Evolutionary conservation across 2,113 vertebrate species (phyloP), one percentile per base, ranked within the genome.

Genomic region (Accipiter virgatus): DNA sequence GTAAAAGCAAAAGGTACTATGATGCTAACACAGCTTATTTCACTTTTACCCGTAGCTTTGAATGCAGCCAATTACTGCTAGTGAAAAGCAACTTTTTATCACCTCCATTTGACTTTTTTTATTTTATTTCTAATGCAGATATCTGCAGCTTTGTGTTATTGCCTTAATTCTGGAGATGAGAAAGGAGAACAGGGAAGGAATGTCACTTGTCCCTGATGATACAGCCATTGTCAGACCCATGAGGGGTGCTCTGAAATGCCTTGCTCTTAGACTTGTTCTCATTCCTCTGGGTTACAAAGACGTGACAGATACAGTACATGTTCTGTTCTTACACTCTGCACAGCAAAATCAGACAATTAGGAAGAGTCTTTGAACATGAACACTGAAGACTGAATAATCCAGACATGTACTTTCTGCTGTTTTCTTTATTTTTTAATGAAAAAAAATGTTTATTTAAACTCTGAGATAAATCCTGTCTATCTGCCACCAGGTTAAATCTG

Each of bases 271-370:
- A 50, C 91, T 88, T 82, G 84, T 89, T 96, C 93, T 95, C 91
- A 73, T 95, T 96, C 81, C 93, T 91, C 73, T 85, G 66, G 73
- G 62, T 92, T 95, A 95, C 83, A 94, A 88, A 90, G 77, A 95
- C 1, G 8, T 95, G 91, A 91, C 84, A 94, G 86, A 87, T 80
- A 87, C 45, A 93, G 70, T 27, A 38, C 36, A 6, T 38, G 31
- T 66, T 94, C 88, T 90, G 81, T 72, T 95, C 94, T 80, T 90
- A 73, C 42, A 73, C 45, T 72, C 86, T 88, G 74, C 91, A 52
- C 73, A 80, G 66, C 53, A 86, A 95, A 96, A 87, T 80, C 81
- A 93, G 87, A 65, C 81, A 82, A 89, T 85, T 87, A 95, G 63
- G 53, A 87, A 84, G 53, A 75, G 15, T 79, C 62, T 90, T 78